Evolutionary conservation across 2,888 invertebrate species (phyloP), one percentile per base, ranked within the genome.

Genomic region (Polylopha cassiicola): DNA sequence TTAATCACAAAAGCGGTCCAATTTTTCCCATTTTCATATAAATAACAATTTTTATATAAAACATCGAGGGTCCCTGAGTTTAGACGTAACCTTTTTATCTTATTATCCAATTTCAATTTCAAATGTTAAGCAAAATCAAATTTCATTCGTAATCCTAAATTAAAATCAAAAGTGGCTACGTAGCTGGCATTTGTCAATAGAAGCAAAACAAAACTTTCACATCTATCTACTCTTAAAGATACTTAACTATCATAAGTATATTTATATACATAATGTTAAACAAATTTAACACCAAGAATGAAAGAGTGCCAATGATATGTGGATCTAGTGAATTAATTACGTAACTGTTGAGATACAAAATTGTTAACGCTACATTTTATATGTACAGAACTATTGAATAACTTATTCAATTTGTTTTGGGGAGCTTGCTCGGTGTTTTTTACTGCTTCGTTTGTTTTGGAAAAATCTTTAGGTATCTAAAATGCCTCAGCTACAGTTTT

Each of bases 281-380:
- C 57, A 68, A 65, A 45, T 66, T 56, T 73, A 74, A 82, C 80
- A 82, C 63, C 78, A 68, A 84, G 74, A 81, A 73, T 79, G 74
- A 78, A 68, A 76, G 66, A 68, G 84, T 84, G 82, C 81, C 46
- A 64, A 78, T 82, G 84, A 85, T 85, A 85, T 85, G 82, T 80
- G 69, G 74, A 52, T 73, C 78, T 77, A 77, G 76, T 79, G 78
- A 75, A 61, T 65, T 44, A 44, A 46, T 48, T 51, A 46, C 50
- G 49, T 57, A 58, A 58, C 50, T 51, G 55, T 60, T 54, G 56
- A 73, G 61, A 73, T 80, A 79, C 72, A 77, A 79, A 78, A 78
- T 66, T 68, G 65, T 68, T 73, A 74, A 72, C 55, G 51, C 71
- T 76, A 76, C 50, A 36, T 47, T 51, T 64, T 42, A 39, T 55